Evolutionary conservation across 2,113 vertebrate species (phyloP).

Genomic region (Tetrao urogallus): DNA sequence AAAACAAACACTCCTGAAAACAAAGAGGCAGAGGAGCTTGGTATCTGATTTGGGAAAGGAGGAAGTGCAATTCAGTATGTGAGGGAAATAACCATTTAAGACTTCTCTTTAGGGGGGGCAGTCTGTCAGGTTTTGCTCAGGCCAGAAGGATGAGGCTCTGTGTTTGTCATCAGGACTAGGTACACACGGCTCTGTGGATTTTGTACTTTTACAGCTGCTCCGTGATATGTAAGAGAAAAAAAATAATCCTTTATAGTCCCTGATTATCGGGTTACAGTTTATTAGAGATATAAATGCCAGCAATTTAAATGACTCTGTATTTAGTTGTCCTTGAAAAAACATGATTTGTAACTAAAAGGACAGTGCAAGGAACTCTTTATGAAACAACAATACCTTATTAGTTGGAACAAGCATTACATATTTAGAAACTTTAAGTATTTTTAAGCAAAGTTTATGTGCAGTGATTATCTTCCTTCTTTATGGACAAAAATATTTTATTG

Average conservation of each 20-base stretch:
- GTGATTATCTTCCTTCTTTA: conserved; percentile 49
- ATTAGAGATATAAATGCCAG: conserved; percentile 77
- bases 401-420: conserved; percentile 31
- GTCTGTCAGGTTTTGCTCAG: not conserved
- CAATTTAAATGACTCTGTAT: conserved; percentile 73
- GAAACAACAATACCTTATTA: conserved; percentile 30
- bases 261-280: conserved; percentile 79
- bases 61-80: conserved; percentile 47
- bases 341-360: conserved; percentile 58
- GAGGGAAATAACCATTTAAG: not conserved
- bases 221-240: conserved; percentile 75
- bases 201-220: conserved; percentile 81
- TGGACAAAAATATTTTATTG: conserved; percentile 78
- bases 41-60: conserved; percentile 20
- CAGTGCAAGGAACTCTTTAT: conserved; percentile 19
- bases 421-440: conserved; percentile 31
- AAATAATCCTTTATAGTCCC: conserved; percentile 80
- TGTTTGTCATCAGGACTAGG: conserved; percentile 56
- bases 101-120: not conserved
- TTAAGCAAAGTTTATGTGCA: not conserved
- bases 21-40: conserved; percentile 7
- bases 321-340: conserved; percentile 77
- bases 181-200: conserved; percentile 77
- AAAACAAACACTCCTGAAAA: not conserved
- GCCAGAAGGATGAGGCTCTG: conserved; percentile 3